Conservation (phyloP, 92 coral and sea anemone species). For the Isaurus tuberculatus region DNA sequence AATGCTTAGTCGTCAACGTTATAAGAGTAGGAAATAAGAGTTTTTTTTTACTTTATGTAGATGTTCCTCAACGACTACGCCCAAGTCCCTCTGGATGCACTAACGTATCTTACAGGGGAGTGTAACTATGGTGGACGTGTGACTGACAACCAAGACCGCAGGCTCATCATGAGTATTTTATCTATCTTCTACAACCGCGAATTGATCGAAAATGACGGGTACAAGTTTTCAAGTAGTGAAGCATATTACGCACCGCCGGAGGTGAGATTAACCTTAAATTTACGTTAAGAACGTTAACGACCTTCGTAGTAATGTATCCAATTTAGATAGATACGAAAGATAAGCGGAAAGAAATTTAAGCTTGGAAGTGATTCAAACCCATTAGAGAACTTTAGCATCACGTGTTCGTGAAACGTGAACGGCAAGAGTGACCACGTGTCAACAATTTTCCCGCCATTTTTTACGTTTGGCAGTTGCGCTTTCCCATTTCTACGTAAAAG, state of each 20-base stretch:
- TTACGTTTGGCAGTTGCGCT: no score
- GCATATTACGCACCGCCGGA: constrained; percentile 89
- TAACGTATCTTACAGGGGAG: constrained; percentile 94
- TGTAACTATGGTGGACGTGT: constrained; percentile 99
- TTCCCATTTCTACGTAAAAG: no score
- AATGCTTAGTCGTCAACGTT: background rate
- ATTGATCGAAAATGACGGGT: constrained; percentile 71
- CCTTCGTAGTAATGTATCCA: no score
- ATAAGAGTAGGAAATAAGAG: background rate
- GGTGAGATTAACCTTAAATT: constrained; percentile 42
- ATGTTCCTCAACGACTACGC: constrained; percentile 95
- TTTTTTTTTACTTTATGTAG: constrained; percentile 40
- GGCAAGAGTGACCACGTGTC: no score
- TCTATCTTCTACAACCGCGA: constrained; percentile 91
- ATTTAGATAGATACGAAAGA: no score
- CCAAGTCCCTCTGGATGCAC: constrained; percentile 92
- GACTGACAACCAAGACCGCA: constrained; percentile 91
- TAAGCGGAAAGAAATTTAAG: no score
- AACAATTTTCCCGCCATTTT: no score
- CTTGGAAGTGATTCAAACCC: no score
- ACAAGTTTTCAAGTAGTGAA: constrained; percentile 88
- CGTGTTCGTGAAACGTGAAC: no score
- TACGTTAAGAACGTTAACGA: background rate
- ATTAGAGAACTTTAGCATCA: no score
- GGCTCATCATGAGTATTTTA: constrained; percentile 87